Evolutionary conservation across 92 coral and sea anemone genomes (phyloP).

Genomic region (Paragorgia papillata): DNA sequence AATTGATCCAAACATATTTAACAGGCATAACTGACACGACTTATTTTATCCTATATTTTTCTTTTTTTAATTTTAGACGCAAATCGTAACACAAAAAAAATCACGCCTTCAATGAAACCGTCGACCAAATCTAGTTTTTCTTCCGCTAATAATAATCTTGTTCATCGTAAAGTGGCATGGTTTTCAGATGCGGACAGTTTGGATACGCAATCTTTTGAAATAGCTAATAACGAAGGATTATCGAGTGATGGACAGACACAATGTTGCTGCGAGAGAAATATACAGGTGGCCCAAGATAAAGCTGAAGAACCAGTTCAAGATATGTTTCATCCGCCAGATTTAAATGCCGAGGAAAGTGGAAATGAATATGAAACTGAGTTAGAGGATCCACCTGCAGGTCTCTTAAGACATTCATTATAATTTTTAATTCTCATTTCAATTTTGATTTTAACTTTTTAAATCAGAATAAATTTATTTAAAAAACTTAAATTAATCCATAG

Average conservation of each 20-base stretch:
- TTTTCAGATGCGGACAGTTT: neutral
- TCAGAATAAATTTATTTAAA: neutral
- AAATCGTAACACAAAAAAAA: neutral
- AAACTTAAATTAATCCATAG: neutral
- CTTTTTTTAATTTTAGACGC: neutral
- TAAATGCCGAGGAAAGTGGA: slow-evolving; percentile 9
- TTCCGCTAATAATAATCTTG: neutral
- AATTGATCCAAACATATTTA: no score
- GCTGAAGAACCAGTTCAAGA: neutral
- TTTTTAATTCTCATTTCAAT: neutral
- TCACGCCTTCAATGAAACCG: neutral
- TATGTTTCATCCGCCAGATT: slow-evolving; percentile 16
- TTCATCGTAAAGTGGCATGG: slow-evolving; percentile 39
- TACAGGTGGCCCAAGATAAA: neutral
- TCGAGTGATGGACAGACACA: neutral
- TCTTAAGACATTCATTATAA: neutral
- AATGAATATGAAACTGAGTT: slow-evolving; percentile 89
- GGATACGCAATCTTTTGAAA: neutral
- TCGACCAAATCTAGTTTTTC: neutral
- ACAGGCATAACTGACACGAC: no score
- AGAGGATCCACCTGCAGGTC: slow-evolving; percentile 89
- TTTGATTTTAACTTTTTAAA: neutral
- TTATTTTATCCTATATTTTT: neutral
- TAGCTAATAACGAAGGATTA: neutral
- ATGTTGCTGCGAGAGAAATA: neutral